Evolutionary conservation across 1,140 invertebrate species (phyloP).

Genomic region (Drosophila hydei): DNA sequence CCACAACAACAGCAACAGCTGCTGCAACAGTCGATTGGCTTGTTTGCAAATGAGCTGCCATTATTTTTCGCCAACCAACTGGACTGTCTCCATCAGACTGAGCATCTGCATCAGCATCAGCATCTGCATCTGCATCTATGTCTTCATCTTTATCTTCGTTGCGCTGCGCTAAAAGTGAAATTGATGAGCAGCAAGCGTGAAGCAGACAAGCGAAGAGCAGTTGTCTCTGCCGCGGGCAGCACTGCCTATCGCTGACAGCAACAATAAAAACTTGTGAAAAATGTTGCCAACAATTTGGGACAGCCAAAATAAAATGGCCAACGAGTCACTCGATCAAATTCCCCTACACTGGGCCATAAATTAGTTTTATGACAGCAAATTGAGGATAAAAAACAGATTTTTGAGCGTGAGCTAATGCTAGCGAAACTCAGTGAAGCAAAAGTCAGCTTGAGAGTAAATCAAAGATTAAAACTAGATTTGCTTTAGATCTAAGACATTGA

Average conservation of each 20-base stretch:
- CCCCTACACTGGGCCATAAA: slow-evolving; percentile 1
- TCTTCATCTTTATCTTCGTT: slow-evolving; percentile 28
- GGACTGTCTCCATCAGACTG: slow-evolving; percentile 24
- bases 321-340: slow-evolving; percentile 74
- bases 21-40: slow-evolving; percentile 56
- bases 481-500: no score
- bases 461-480: no score
- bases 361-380: background rate
- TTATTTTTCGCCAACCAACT: slow-evolving; percentile 58
- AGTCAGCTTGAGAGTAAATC: no score
- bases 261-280: slow-evolving; percentile 75
- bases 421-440: background rate
- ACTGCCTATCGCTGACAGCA: slow-evolving; percentile 63
- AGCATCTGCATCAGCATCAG: slow-evolving; percentile 32
- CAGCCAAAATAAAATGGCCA: slow-evolving; percentile 65
- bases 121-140: slow-evolving; percentile 17
- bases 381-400: background rate
- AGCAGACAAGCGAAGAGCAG: slow-evolving; percentile 54
- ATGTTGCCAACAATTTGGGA: slow-evolving; percentile 71
- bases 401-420: background rate
- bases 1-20: slow-evolving; percentile 42
- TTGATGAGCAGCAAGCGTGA: slow-evolving; percentile 63
- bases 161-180: slow-evolving; percentile 29
- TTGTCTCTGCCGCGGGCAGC: slow-evolving; percentile 11
- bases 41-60: slow-evolving; percentile 77